A percentile compares a stretch with the other conserved stretches of the same genome.
phyloP scores from a whole-genome alignment of 1,140 invertebrate species.

The Xylocopa sonorina region DNA sequence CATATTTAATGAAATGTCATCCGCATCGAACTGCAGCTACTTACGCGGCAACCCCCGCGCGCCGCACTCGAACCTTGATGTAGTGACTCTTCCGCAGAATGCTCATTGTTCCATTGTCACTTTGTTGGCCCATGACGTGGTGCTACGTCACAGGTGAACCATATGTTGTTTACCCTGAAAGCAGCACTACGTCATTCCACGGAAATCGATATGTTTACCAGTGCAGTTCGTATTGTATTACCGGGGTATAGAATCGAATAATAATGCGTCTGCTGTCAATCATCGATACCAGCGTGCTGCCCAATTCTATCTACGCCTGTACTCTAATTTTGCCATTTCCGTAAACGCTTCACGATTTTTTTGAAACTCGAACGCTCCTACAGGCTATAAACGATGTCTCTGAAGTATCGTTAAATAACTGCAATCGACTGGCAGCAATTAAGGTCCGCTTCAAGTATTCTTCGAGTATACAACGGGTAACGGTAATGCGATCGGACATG shows the following conservation, averaged over 20 bases:
- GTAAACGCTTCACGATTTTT: too few species aligned
- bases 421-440: too few species aligned
- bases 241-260: slow-evolving; percentile 23
- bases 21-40: slow-evolving; percentile 13
- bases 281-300: not conserved
- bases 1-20: slow-evolving; percentile 49
- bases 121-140: slow-evolving; percentile 41
- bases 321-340: too few species aligned
- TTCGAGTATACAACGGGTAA: too few species aligned
- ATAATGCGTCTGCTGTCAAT: slow-evolving; percentile 23
- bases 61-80: slow-evolving; percentile 32
- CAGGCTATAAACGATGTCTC: too few species aligned
- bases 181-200: slow-evolving; percentile 31
- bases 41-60: not conserved
- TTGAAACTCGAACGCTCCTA: too few species aligned
- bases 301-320: too few species aligned
- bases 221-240: slow-evolving; percentile 39
- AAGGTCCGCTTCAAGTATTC: too few species aligned
- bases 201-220: slow-evolving; percentile 46
- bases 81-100: slow-evolving; percentile 44
- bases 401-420: too few species aligned
- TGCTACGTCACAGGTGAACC: slow-evolving; percentile 33
- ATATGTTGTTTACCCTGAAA: slow-evolving; percentile 38
- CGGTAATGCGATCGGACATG: slow-evolving; percentile 27
- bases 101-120: slow-evolving; percentile 47